These are phyloP conservation scores for Eilema griseolum DNA, from an alignment of 2,888 invertebrate species.

Conservation along the genomic window DNA sequence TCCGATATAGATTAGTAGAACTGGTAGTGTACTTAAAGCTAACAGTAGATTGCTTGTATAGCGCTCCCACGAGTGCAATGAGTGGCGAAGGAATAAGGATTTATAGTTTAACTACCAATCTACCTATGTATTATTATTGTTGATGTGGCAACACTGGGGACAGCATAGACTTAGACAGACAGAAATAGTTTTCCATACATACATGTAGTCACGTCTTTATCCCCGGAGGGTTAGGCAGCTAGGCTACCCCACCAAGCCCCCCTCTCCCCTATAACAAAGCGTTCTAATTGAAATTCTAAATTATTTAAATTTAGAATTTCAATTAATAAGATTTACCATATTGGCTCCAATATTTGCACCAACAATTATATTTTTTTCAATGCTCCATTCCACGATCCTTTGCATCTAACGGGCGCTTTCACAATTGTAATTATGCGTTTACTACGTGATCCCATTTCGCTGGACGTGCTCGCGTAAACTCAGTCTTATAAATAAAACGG, in stretches of 20 bases:
- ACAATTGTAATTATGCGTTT: slow-evolving; percentile 78
- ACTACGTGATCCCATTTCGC: slow-evolving; percentile 81
- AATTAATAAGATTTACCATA: neutral
- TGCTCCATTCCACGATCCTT: slow-evolving; percentile 55
- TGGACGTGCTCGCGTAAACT: slow-evolving; percentile 75
- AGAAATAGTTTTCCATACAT: too few relatives aligned
- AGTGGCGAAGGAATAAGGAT: neutral
- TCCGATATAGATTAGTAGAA: neutral
- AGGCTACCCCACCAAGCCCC: too few relatives aligned
- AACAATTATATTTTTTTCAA: slow-evolving; percentile 44
- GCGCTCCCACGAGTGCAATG: slow-evolving; percentile 8
- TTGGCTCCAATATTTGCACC: slow-evolving; percentile 41
- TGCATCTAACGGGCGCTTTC: slow-evolving; percentile 65
- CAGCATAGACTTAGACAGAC: too few relatives aligned
- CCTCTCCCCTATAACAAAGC: neutral
- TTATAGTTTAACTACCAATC: neutral
- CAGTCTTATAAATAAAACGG: slow-evolving; percentile 61
- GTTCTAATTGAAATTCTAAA: neutral
- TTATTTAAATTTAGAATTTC: slow-evolving; percentile 14
- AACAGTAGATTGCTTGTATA: slow-evolving; percentile 9
- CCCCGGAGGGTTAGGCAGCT: too few relatives aligned
- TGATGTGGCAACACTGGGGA: too few relatives aligned
- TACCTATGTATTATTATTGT: neutral
- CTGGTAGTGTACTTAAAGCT: neutral
- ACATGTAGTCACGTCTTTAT: too few relatives aligned